Base-by-base conservation (phyloP, 2,888 invertebrate species). In the Anodontia alba region DNA sequence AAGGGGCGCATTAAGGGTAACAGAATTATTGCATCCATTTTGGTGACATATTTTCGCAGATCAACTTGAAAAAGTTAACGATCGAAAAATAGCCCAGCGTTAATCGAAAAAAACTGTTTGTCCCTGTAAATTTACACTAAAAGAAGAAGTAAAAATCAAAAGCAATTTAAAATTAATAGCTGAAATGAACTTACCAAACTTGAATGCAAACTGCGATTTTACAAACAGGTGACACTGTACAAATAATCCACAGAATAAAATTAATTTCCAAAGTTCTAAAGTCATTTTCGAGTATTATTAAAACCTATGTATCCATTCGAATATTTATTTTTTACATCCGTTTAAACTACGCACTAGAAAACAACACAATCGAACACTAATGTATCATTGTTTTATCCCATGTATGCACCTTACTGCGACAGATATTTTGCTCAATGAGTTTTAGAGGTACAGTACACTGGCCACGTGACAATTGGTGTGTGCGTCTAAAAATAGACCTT, bases 271-370 rank as follows among this genome's bases (percentile, higher is more conserved):
- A 54, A 54, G 23, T 54, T 54, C n/a, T 5, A 54, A 54, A 54
- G 54, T 54, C 54, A 54, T 54, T 54, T 54, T 54, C 38, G 5
- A 54, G 7, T 26, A 7, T n/a, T 23, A 8, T 5, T 23, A 12
- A 54, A 54, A 54, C 54, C 23, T 26, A 54, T 54, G 1, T 54
- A 54, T 54, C 54, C 54, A 54, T 54, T 54, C 54, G 54, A 54
- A 54, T 26, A 26, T 23, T 8, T 26, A 26, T 7, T 8, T 26
- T 10, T 20, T 54, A 54, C 26, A 54, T 54, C 54, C 54, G 54
- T 26, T 26, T 26, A 8, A 26, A 54, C 5, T 10, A 54, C 17
- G 15, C 54, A 54, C 54, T 54, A 20, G 26, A 54, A 54, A 23
- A 54, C 38, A 46, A 46, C 26, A 54, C 23, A 23, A 49, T 49